These are phyloP conservation scores for Tor tambroides DNA, from an alignment of 2,113 vertebrate genomes.

Conservation along the genomic window DNA sequence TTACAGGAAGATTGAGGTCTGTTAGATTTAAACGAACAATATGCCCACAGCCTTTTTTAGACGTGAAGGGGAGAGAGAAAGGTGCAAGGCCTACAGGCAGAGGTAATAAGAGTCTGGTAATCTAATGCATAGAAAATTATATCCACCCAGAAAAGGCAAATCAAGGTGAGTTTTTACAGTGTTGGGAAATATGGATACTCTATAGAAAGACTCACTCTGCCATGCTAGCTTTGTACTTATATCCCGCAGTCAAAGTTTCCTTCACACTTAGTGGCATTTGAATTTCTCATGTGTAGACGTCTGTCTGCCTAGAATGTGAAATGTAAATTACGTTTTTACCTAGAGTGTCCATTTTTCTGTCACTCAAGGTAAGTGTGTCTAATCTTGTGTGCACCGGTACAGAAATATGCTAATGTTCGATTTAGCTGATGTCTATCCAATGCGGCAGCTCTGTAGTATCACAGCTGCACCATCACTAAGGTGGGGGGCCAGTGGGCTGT, in stretches of 20 bases:
- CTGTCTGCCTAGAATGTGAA: background rate
- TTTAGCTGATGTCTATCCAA: background rate
- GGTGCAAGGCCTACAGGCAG: conserved; percentile 22
- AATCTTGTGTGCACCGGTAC: conserved; percentile 51
- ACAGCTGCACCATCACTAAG: conserved; percentile 52
- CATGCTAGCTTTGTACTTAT: background rate
- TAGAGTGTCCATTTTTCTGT: no score
- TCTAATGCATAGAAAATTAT: conserved; percentile 52
- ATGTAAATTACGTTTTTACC: background rate
- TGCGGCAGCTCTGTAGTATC: background rate
- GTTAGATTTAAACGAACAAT: conserved; percentile 54
- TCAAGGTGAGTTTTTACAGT: conserved; percentile 52
- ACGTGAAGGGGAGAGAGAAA: background rate
- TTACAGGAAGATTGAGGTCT: conserved; percentile 54
- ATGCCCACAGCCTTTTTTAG: conserved; percentile 43
- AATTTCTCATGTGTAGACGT: background rate
- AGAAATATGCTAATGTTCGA: background rate
- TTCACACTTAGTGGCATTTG: background rate
- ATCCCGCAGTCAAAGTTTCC: background rate
- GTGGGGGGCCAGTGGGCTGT: conserved; percentile 40
- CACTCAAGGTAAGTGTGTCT: conserved; percentile 50
- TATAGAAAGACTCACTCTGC: background rate
- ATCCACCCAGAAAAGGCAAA: conserved; percentile 44
- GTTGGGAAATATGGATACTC: conserved; percentile 32
- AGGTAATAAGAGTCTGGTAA: conserved; percentile 32